Conservation (phyloP, 1,140 invertebrate species). For the Macrobrachium nipponense region DNA sequence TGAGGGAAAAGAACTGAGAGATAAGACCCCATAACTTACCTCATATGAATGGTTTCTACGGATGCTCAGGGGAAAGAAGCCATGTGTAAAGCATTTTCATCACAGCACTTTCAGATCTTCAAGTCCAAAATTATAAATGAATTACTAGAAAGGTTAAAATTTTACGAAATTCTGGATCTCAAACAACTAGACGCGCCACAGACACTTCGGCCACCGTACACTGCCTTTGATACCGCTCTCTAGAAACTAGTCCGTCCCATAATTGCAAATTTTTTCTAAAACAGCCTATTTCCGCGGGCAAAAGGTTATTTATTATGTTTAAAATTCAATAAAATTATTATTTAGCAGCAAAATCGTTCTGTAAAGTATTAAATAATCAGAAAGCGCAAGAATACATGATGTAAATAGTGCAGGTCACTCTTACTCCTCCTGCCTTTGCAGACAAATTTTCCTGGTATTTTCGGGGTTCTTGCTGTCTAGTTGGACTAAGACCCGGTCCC, state of each 20-base stretch:
- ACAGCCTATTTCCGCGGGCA: neutral
- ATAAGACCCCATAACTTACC: slow-evolving; percentile 45
- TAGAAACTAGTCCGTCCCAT: slow-evolving; percentile 32
- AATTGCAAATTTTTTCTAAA: neutral
- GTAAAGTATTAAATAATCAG: neutral
- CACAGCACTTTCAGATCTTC: slow-evolving; percentile 32
- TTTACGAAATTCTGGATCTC: slow-evolving; percentile 24
- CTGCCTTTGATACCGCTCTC: slow-evolving; percentile 39
- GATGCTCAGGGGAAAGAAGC: slow-evolving; percentile 40
- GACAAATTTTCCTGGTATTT: slow-evolving; percentile 35
- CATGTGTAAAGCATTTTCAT: slow-evolving; percentile 40
- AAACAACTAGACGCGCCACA: slow-evolving; percentile 61
- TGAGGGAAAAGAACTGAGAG: slow-evolving; percentile 30
- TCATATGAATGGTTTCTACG: slow-evolving; percentile 39
- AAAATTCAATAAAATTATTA: neutral
- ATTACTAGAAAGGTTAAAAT: slow-evolving; percentile 42
- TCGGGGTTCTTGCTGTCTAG: no score
- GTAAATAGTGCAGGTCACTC: slow-evolving; percentile 62
- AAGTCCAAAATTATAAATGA: neutral
- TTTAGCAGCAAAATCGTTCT: neutral
- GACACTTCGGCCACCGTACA: slow-evolving; percentile 43
- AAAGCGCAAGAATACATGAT: slow-evolving; percentile 60
- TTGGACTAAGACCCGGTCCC: no score
- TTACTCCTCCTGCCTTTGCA: slow-evolving; percentile 29
- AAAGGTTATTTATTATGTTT: neutral